phyloP scores from a whole-genome alignment of 2,113 vertebrate species.

The Chloebia gouldiae region DNA sequence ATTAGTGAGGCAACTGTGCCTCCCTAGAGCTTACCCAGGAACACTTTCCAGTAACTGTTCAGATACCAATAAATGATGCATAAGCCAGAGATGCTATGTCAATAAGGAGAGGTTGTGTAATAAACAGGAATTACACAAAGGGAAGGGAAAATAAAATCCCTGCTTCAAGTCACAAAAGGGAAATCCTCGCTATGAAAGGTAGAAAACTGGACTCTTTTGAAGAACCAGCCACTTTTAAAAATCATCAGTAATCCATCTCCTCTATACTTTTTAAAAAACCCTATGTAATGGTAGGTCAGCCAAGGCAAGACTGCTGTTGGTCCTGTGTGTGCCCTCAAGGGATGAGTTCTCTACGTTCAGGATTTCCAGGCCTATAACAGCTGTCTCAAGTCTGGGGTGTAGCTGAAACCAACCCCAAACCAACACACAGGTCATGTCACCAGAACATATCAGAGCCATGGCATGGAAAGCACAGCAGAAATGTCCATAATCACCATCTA shows the following conservation, averaged over 20 bases:
- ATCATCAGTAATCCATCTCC: neutral
- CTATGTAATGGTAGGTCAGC: neutral
- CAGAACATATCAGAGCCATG: neutral
- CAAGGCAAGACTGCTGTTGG: neutral
- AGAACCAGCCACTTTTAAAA: neutral
- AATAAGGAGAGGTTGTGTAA: slow-evolving; percentile 35
- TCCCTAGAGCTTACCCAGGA: slow-evolving; percentile 44
- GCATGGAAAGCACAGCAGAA: neutral
- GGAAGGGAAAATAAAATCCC: slow-evolving; percentile 18
- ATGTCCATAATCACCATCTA: rapidly evolving
- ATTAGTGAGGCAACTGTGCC: slow-evolving; percentile 51
- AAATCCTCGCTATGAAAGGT: neutral
- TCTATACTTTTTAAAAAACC: neutral
- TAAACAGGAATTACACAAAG: slow-evolving; percentile 14
- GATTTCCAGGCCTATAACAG: neutral
- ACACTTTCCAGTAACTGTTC: slow-evolving; percentile 62
- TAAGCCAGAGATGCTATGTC: slow-evolving; percentile 43
- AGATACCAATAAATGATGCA: slow-evolving; percentile 61
- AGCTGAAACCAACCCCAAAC: neutral
- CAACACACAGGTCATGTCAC: neutral
- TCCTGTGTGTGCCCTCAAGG: neutral
- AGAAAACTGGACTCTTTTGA: neutral
- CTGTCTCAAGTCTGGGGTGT: neutral
- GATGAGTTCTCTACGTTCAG: neutral
- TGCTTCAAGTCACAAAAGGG: neutral